Conservation (phyloP, 2,797 vertebrate genomes). For the Trachops cirrhosus region DNA sequence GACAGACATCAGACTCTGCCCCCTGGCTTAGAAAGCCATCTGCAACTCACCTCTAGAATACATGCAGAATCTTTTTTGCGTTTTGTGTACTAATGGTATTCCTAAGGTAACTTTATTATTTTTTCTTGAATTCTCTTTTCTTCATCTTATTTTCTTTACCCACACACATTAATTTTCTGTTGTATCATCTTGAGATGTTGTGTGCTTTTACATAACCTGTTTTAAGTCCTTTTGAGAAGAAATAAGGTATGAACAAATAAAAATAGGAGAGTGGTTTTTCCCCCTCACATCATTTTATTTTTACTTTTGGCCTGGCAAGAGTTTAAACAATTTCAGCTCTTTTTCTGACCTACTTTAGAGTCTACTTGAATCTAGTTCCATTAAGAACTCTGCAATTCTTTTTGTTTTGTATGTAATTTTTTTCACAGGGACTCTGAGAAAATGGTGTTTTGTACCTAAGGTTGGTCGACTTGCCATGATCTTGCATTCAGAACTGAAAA, state of each 20-base stretch:
- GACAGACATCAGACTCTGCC: neutral
- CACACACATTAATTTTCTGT: neutral
- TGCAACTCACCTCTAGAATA: neutral
- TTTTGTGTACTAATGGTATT: neutral
- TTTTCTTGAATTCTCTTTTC: neutral
- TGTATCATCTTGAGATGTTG: neutral
- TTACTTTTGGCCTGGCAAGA: constrained; percentile 46
- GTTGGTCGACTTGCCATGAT: neutral
- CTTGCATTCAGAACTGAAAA: neutral
- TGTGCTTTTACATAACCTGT: neutral
- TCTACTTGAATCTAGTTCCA: constrained; percentile 5
- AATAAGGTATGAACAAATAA: constrained; percentile 22
- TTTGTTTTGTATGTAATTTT: neutral
- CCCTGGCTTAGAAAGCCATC: neutral
- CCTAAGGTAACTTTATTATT: neutral
- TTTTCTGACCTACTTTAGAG: constrained; percentile 52
- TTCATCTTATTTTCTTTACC: neutral
- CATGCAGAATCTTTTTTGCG: neutral
- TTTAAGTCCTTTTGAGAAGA: constrained; percentile 2
- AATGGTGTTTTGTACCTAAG: neutral
- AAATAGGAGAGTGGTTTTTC: neutral
- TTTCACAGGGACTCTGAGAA: neutral
- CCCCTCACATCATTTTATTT: neutral
- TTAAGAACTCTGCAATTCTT: neutral
- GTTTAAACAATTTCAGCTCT: constrained; percentile 46